phyloP scores from a whole-genome alignment of 2,113 vertebrate species.

The Brachirus orientalis region DNA sequence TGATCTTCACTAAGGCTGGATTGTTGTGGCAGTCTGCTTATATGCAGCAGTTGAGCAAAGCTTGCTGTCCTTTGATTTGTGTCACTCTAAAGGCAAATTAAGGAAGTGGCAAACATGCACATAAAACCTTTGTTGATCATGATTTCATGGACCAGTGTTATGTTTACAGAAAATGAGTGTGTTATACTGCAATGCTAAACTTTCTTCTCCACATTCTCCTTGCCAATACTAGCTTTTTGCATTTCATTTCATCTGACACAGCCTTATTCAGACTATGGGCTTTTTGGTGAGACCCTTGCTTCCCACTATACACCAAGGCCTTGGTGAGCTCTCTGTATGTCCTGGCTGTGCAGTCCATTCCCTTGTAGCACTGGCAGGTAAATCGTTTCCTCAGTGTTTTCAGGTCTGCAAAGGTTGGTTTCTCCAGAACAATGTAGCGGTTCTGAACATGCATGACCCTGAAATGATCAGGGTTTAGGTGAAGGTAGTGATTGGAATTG shows the following conservation, averaged over 20 bases:
- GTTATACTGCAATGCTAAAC: not conserved
- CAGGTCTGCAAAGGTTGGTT: constrained; percentile 77
- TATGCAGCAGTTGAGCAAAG: not conserved
- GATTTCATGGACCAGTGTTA: not conserved
- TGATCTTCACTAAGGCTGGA: not conserved
- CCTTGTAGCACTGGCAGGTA: constrained; percentile 82
- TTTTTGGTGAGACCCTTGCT: constrained; percentile 31
- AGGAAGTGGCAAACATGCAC: not conserved
- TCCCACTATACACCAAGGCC: constrained; percentile 34
- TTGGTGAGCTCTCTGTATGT: constrained; percentile 39
- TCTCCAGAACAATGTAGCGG: constrained; percentile 75
- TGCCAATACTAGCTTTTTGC: constrained; percentile 26
- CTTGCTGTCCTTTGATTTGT: not conserved
- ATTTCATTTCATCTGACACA: constrained; percentile 3
- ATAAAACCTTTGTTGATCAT: not conserved
- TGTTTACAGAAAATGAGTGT: too few species aligned
- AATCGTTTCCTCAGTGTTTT: constrained; percentile 76
- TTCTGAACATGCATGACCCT: constrained; percentile 67
- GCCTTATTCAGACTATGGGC: constrained; percentile 29
- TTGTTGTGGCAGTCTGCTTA: not conserved
- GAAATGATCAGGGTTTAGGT: constrained; percentile 81
- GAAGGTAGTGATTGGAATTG: constrained; percentile 84
- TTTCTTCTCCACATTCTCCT: constrained; percentile 28
- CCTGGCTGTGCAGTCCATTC: constrained; percentile 69
- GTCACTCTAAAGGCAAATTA: not conserved